Conservation (phyloP, 2,888 invertebrate species). For the Taphrorychus bicolor region DNA sequence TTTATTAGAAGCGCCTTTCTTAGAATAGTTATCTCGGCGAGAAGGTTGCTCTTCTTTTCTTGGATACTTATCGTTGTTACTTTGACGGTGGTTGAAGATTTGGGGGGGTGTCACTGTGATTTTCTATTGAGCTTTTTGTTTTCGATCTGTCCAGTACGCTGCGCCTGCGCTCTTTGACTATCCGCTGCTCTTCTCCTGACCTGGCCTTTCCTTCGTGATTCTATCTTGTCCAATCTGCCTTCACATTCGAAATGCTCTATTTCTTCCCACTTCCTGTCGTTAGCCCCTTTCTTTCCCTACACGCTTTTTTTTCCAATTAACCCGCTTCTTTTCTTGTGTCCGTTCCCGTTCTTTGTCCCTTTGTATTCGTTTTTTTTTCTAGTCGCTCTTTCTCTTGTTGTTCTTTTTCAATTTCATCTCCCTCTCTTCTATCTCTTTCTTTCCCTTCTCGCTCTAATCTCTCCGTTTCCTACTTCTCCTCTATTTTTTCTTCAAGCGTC, state of each 20-base stretch:
- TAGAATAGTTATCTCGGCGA: slow-evolving; percentile 43
- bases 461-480: slow-evolving; percentile 52
- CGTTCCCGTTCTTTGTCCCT: slow-evolving; percentile 47
- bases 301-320: slow-evolving; percentile 53
- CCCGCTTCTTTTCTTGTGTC: slow-evolving; percentile 54
- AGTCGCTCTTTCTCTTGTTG: slow-evolving; percentile 54
- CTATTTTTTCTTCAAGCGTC: slow-evolving; percentile 52
- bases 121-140: slow-evolving; percentile 57
- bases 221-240: slow-evolving; percentile 52
- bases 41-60: slow-evolving; percentile 54
- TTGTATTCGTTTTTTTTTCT: slow-evolving; percentile 54
- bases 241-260: slow-evolving; percentile 48
- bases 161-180: slow-evolving; percentile 50
- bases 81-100: slow-evolving; percentile 40
- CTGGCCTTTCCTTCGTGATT: slow-evolving; percentile 53
- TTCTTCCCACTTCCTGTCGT: slow-evolving; percentile 52
- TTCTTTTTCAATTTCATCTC: slow-evolving; percentile 54
- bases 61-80: slow-evolving; percentile 56
- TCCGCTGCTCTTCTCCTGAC: slow-evolving; percentile 37
- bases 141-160: slow-evolving; percentile 46
- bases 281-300: slow-evolving; percentile 52
- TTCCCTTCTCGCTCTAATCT: slow-evolving; percentile 54
- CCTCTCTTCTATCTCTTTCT: slow-evolving; percentile 53
- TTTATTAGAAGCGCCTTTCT: slow-evolving; percentile 29
- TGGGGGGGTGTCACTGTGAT: slow-evolving; percentile 57